Evolutionary conservation across 2,888 invertebrate genomes (phyloP).

Genomic region (Melanophora roralis): DNA sequence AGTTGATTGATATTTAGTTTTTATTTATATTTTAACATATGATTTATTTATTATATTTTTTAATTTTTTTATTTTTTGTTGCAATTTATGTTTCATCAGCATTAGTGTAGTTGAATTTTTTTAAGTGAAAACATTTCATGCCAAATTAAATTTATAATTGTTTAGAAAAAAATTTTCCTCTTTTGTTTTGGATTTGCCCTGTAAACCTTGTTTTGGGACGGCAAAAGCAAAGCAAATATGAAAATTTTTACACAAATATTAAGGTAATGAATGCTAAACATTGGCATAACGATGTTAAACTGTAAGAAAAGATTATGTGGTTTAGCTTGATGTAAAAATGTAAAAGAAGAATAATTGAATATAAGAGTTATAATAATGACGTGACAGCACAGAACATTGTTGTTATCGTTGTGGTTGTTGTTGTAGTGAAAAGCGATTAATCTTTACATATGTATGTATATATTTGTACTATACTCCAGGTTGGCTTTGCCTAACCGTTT

Average conservation of each 20-base stretch:
- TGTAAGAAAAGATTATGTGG: slow-evolving; percentile 27
- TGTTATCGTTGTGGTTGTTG: slow-evolving; percentile 32
- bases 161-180: too few species aligned
- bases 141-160: too few species aligned
- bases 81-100: too few species aligned
- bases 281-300: background rate
- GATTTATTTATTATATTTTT: too few species aligned
- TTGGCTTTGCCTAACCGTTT: slow-evolving; percentile 71
- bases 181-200: slow-evolving; percentile 64
- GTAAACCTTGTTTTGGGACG: slow-evolving; percentile 69
- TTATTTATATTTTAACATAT: too few species aligned
- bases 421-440: slow-evolving; percentile 8
- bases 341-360: background rate
- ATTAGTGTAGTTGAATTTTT: background rate
- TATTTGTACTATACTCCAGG: slow-evolving; percentile 33
- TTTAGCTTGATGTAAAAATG: slow-evolving; percentile 20
- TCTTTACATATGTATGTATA: background rate
- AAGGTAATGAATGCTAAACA: background rate
- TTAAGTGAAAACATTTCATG: background rate
- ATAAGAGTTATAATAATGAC: slow-evolving; percentile 5
- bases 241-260: background rate
- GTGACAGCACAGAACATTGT: slow-evolving; percentile 47
- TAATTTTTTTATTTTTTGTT: too few species aligned
- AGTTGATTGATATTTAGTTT: too few species aligned
- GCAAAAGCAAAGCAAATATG: slow-evolving; percentile 67